Percentiles rank a stretch among this genome's conserved stretches.
phyloP scores from a whole-genome alignment of 1,140 invertebrate species.

The Aphelenchoides besseyi region DNA sequence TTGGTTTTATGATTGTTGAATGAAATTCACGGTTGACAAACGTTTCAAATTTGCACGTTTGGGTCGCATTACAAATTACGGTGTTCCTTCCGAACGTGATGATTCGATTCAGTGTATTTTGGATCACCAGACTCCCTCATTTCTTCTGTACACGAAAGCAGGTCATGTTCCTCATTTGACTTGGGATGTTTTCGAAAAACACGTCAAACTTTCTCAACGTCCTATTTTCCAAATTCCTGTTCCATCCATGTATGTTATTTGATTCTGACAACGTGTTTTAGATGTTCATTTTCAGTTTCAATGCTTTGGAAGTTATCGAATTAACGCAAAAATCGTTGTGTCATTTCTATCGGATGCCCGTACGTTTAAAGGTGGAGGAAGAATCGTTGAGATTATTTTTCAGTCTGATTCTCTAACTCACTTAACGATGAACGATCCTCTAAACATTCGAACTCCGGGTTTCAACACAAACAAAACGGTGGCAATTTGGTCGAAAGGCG shows the following conservation, averaged over 20 bases:
- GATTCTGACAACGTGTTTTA: not conserved
- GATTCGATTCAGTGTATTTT: slow-evolving; percentile 15
- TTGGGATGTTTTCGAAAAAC: slow-evolving; percentile 21
- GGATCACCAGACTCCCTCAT: slow-evolving; percentile 26
- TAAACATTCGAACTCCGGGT: slow-evolving; percentile 10
- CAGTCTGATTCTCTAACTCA: slow-evolving; percentile 26
- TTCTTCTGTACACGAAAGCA: slow-evolving; percentile 28
- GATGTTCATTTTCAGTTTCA: slow-evolving; percentile 15
- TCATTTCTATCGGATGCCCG: slow-evolving; percentile 15
- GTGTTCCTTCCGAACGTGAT: slow-evolving; percentile 10
- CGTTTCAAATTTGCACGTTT: slow-evolving; percentile 10
- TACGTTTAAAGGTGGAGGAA: not conserved
- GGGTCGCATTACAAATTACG: slow-evolving; percentile 24
- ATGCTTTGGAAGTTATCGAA: slow-evolving; percentile 16
- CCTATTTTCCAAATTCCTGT: slow-evolving; percentile 30
- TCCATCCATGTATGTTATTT: slow-evolving; percentile 1
- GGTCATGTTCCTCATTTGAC: slow-evolving; percentile 36
- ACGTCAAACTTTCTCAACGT: slow-evolving; percentile 20
- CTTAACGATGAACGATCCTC: slow-evolving; percentile 27
- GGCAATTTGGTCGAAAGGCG: slow-evolving; percentile 29
- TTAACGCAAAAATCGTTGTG: not conserved
- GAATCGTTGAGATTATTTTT: slow-evolving; percentile 12
- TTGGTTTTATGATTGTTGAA: not conserved
- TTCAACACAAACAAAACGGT: slow-evolving; percentile 24
- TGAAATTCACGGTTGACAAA: slow-evolving; percentile 18